Evolutionary conservation across 2,113 vertebrate genomes (phyloP), one percentile per base, ranked within the genome.

Genomic region (Notiomystis cincta): DNA sequence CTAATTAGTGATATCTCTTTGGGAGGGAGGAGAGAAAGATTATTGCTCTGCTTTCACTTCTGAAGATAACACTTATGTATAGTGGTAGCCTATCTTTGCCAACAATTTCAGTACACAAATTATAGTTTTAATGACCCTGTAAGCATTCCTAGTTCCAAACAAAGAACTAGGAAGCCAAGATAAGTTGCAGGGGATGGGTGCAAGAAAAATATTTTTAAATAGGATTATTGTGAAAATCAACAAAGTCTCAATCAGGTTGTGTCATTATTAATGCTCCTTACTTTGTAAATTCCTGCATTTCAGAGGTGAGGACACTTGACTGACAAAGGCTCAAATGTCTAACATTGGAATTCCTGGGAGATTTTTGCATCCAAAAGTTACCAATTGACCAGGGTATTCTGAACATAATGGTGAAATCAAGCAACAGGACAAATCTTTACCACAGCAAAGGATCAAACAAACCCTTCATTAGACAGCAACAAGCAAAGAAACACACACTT

Each of bases 1-100:
- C 64, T 91, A 94, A 96, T 95, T 93, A 93, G 79, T 50, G n/a
- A 9, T 71, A 45, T 88, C 76, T 94, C 65, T 71, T 42, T 64
- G 54, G 13, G 44, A 61, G 21, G 22, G 61, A 82, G 47, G 51
- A 87, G 37, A 42, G 62, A 53, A 54, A 66, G 51, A 44, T 87
- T 94, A 62, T 92, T 71, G 48, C 47, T 56, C 2, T 50, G 38
- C 71, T 87, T 90, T 60, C 48, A 45, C 51, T 94, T 93, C 56
- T 86, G 67, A 90, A 90, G 90, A 86, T 78, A 92, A 53, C 44
- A 40, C 17, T 72, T 83, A 21, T 1, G 3, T 58, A 19, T 30
- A 62, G 48, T 2, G 2, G 67, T 58, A 77, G 38, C 61, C 80
- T 92, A 67, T 95, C 60, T 89, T 89, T 60, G 44, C 76, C 82